Base-by-base conservation (phyloP, 2,113 vertebrate species). In the Labeo rohita region DNA sequence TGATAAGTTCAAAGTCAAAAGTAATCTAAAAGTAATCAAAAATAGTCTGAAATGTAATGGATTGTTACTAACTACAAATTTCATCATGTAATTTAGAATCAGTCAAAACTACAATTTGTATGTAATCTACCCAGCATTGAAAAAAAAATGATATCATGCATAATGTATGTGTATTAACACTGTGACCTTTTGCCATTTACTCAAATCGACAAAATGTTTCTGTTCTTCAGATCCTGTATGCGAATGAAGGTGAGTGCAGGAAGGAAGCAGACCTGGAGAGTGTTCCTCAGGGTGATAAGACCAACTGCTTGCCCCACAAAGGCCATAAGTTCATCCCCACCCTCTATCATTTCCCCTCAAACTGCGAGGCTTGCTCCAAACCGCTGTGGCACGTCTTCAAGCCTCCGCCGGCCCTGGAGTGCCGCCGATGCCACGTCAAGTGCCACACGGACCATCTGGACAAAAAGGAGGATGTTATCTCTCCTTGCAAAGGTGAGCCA, bases 271-370 rank as follows among this genome's bases (percentile, higher is more conserved):
- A 99, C 83, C 89, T 96, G 93, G 98, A 99, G 90, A 81, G 95
- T 18, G 95, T 96, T 84, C 96, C 96, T 86, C 97, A 97, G 21
- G 93, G 95, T n/a, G 98, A 99, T 90, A 99, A 97, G 93, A 95
- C n/a, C n/a, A n/a, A 97, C 95, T 99, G 97, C 92, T 93, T 98
- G 78, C 96, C 97, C 89, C 98, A 99, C 93, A 99, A 99, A 94
- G 98, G 98, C 90, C 98, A 99, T 49, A 98, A 99, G 93, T 99
- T 99, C 92, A 99, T 99, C 91, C 98, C 97, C 90, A 99, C 98
- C 0, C 95, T 99, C 61, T 99, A 99, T 93, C 98, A 99, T 93
- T 99, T 99, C 85, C 98, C 98, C 61, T 95, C 98, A 87, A 99
- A 98, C 95, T 99, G 98, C 61, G 98, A 99, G 94, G 98, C 98